A percentile compares a stretch with the other conserved stretches of the same genome.
These are phyloP conservation scores for Ophioderma brevispina DNA, from an alignment of 35 echinoderm and acorn worm genomes.

Conservation along the genomic window DNA sequence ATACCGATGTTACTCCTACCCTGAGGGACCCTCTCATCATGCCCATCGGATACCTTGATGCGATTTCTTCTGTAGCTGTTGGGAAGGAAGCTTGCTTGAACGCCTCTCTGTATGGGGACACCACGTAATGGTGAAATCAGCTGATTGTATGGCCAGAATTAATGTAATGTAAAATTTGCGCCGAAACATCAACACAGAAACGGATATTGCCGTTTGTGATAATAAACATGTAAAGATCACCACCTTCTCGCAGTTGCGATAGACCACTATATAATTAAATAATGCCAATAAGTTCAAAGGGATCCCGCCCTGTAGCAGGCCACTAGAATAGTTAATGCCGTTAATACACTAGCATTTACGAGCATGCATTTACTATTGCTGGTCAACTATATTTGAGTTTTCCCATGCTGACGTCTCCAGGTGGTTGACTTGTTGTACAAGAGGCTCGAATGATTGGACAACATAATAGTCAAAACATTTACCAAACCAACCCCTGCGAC, in stretches of 20 bases:
- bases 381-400: slow-evolving; percentile 57
- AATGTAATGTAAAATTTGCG: slow-evolving; percentile 58
- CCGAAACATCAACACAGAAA: slow-evolving; percentile 17
- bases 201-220: neutral
- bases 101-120: slow-evolving; percentile 72
- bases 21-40: too few species aligned
- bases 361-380: slow-evolving; percentile 74
- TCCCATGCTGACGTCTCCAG: slow-evolving; percentile 47
- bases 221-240: neutral
- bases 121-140: slow-evolving; percentile 89
- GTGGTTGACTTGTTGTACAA: slow-evolving; percentile 59
- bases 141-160: slow-evolving; percentile 91
- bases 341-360: slow-evolving; percentile 91
- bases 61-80: too few species aligned
- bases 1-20: too few species aligned
- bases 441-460: slow-evolving; percentile 68
- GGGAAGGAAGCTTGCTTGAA: slow-evolving; percentile 74
- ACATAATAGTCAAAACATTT: slow-evolving; percentile 69
- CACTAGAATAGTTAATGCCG: slow-evolving; percentile 77
- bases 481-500: slow-evolving; percentile 44
- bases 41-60: too few species aligned
- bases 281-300: slow-evolving; percentile 85
- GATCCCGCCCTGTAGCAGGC: slow-evolving; percentile 75
- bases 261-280: slow-evolving; percentile 50
- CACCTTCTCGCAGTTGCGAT: neutral